Evolutionary conservation across 2,888 invertebrate genomes (phyloP).

Genomic region (Drosophila aldrichi): DNA sequence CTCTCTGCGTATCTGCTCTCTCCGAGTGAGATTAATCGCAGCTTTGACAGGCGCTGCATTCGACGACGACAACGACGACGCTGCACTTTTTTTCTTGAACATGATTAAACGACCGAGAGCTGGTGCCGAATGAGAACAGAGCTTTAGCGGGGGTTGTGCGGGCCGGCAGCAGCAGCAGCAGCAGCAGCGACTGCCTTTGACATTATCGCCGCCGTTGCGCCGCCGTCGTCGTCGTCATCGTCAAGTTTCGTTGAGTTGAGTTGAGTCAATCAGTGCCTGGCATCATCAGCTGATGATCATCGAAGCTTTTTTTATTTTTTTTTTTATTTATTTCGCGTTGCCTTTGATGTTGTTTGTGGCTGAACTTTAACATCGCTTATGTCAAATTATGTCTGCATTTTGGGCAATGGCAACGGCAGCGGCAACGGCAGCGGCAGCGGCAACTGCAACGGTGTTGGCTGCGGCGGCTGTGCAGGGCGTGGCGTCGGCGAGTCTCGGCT

Average conservation of each 20-base stretch:
- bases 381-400: slow-evolving; percentile 83
- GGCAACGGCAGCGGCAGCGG: background rate
- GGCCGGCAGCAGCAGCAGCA: slow-evolving; percentile 1
- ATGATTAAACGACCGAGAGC: slow-evolving; percentile 63
- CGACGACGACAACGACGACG: slow-evolving; percentile 41
- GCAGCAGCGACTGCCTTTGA: slow-evolving; percentile 61
- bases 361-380: slow-evolving; percentile 83
- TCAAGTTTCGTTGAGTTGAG: slow-evolving; percentile 45
- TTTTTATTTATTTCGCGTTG: slow-evolving; percentile 20
- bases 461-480: slow-evolving; percentile 49
- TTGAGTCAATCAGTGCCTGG: slow-evolving; percentile 64
- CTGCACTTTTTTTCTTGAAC: slow-evolving; percentile 60
- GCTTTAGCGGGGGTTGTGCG: slow-evolving; percentile 14
- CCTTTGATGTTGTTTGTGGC: slow-evolving; percentile 61
- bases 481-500: slow-evolving; percentile 56
- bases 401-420: slow-evolving; percentile 8
- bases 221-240: slow-evolving; percentile 28
- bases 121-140: slow-evolving; percentile 8
- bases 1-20: slow-evolving; percentile 43
- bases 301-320: slow-evolving; percentile 18
- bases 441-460: background rate
- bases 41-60: slow-evolving; percentile 79
- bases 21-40: slow-evolving; percentile 84
- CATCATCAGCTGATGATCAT: slow-evolving; percentile 55
- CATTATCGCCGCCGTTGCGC: slow-evolving; percentile 59